Percentiles rank a stretch among this genome's conserved stretches.
phyloP scores from a whole-genome alignment of 64 coral and sea anemone species.

The Trachythela sp. region DNA sequence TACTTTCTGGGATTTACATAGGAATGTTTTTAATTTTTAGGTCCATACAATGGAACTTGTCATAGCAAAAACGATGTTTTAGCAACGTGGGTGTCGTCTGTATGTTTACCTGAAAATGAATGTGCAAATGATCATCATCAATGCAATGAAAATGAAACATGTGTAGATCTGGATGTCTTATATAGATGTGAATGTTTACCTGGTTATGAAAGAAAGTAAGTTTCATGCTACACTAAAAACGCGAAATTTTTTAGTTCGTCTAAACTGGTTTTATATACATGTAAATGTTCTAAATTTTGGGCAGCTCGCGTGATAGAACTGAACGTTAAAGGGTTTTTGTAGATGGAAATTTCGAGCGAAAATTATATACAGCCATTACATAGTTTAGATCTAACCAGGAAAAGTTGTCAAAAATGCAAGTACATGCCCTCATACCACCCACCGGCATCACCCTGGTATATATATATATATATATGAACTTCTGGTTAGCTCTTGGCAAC shows the following conservation, averaged over 20 bases:
- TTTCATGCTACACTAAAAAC: not conserved
- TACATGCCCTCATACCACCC: too few species aligned
- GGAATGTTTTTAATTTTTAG: not conserved
- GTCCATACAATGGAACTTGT: not conserved
- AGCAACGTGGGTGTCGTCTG: slow-evolving; percentile 52
- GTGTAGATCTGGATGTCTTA: slow-evolving; percentile 47
- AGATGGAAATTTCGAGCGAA: too few species aligned
- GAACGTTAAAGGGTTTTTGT: too few species aligned
- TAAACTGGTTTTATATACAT: not conserved
- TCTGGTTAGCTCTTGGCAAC: too few species aligned
- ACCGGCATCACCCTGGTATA: too few species aligned
- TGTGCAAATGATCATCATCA: slow-evolving; percentile 65
- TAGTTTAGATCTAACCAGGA: too few species aligned
- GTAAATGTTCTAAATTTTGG: not conserved
- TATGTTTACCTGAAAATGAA: slow-evolving; percentile 85
- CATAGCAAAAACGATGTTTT: not conserved
- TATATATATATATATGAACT: too few species aligned
- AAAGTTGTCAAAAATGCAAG: too few species aligned
- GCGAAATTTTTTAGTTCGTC: not conserved
- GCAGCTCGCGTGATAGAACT: too few species aligned
- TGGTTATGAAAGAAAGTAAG: slow-evolving; percentile 50
- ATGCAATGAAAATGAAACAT: slow-evolving; percentile 56
- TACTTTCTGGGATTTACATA: too few species aligned
- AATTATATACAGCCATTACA: too few species aligned
- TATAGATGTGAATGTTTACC: slow-evolving; percentile 67